A percentile compares a stretch with the other conserved stretches of the same genome.
Conservation (phyloP, 30 jellyfish, hydroid and myxozoan genomes). For the Hydra vulgaris region DNA sequence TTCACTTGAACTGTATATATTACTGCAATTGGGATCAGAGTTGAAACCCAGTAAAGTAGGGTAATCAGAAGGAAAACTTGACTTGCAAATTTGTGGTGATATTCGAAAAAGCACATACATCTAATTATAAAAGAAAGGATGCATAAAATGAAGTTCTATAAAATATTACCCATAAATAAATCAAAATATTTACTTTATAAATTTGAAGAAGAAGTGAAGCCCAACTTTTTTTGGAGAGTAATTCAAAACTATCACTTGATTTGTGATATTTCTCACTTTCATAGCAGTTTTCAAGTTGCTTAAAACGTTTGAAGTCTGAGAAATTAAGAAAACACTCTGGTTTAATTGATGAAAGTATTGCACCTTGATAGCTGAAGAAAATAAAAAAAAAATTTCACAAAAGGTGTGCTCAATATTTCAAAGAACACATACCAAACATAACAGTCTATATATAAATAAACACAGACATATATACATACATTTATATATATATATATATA, state of each 20-base stretch:
- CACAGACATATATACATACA: too few relatives aligned
- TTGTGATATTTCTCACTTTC: neutral
- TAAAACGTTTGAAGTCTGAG: constrained; percentile 38
- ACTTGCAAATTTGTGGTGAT: constrained; percentile 52
- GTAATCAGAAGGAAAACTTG: constrained; percentile 29
- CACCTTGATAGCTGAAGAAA: constrained; percentile 73
- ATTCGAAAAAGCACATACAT: constrained; percentile 48
- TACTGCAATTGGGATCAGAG: constrained; percentile 86
- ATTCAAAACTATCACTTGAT: constrained; percentile 31
- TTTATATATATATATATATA: too few relatives aligned
- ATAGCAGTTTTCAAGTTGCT: neutral
- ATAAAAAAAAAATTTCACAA: neutral
- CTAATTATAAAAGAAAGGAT: constrained; percentile 16
- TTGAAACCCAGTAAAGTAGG: constrained; percentile 50
- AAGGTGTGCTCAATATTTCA: neutral
- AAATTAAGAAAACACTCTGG: constrained; percentile 68
- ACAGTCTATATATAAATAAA: too few relatives aligned
- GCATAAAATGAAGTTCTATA: too few relatives aligned
- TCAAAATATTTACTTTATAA: constrained; percentile 38
- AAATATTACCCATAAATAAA: too few relatives aligned
- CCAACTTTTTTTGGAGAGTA: constrained; percentile 66
- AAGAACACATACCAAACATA: neutral
- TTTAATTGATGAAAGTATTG: constrained; percentile 52
- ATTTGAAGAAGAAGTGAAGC: constrained; percentile 61
- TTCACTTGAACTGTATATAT: constrained; percentile 66